phyloP scores from a whole-genome alignment of 2,888 invertebrate genomes.

The Dicranocentrus wangi region DNA sequence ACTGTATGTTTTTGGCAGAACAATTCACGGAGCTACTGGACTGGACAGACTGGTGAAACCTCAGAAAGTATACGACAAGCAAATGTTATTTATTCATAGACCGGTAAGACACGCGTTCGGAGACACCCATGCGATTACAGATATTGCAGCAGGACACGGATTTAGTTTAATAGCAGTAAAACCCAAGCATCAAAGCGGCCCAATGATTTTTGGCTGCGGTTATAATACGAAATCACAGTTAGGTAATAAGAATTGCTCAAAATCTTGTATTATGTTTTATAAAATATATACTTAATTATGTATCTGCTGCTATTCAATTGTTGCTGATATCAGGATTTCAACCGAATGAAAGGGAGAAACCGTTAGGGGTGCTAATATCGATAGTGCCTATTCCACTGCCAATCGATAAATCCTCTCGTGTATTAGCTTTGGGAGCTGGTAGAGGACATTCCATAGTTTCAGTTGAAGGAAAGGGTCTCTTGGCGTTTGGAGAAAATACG shows the following conservation, averaged over 20 bases:
- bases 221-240: slow-evolving; percentile 94
- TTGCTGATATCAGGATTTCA: slow-evolving; percentile 77
- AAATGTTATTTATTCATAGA: slow-evolving; percentile 36
- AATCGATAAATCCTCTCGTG: slow-evolving; percentile 74
- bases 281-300: too few species aligned
- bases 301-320: too few species aligned
- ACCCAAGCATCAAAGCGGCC: slow-evolving; percentile 76
- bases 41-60: slow-evolving; percentile 58
- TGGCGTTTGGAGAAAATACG: slow-evolving; percentile 90
- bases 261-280: slow-evolving; percentile 19
- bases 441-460: slow-evolving; percentile 89
- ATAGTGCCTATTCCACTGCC: slow-evolving; percentile 76
- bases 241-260: slow-evolving; percentile 74
- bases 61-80: slow-evolving; percentile 2
- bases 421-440: slow-evolving; percentile 83
- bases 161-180: slow-evolving; percentile 87
- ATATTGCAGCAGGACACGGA: slow-evolving; percentile 90
- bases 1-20: slow-evolving; percentile 69
- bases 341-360: slow-evolving; percentile 78
- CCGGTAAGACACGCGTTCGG: slow-evolving; percentile 68
- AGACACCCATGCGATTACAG: slow-evolving; percentile 77
- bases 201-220: slow-evolving; percentile 87
- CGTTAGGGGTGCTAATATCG: slow-evolving; percentile 81
- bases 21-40: slow-evolving; percentile 65
- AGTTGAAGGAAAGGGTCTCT: slow-evolving; percentile 86